A percentile compares a stretch with the other conserved stretches of the same genome.
Conservation (phyloP, 2,888 invertebrate species). For the Leptopilina myrica region DNA sequence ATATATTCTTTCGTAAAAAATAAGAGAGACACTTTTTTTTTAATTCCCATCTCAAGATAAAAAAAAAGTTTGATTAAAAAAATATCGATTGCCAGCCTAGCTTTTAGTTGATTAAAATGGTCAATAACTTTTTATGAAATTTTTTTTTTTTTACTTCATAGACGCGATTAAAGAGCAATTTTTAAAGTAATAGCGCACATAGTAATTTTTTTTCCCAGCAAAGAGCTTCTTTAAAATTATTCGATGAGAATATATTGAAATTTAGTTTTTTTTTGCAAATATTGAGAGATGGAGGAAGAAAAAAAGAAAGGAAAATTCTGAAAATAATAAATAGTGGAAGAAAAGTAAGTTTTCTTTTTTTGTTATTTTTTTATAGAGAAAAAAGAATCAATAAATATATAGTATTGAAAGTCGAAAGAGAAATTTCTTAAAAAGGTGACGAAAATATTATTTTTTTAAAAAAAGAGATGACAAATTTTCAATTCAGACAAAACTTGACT, state of each 20-base stretch:
- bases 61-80: background rate
- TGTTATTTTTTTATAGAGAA: no score
- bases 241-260: background rate
- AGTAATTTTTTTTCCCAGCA: background rate
- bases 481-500: no score
- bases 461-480: no score
- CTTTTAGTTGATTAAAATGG: constrained; percentile 17
- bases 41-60: background rate
- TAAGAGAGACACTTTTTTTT: background rate
- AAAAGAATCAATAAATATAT: no score
- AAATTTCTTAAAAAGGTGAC: no score
- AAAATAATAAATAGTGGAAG: no score
- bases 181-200: background rate
- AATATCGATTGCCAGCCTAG: background rate
- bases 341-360: no score
- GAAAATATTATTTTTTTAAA: no score
- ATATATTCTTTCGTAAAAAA: background rate
- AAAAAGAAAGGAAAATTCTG: no score
- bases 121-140: background rate
- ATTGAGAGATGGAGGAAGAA: no score
- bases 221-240: constrained; percentile 3
- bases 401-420: no score
- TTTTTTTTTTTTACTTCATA: background rate
- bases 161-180: background rate
- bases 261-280: no score